Base-by-base conservation (phyloP, 2,888 invertebrate species). In the Alsophila aescularia region DNA sequence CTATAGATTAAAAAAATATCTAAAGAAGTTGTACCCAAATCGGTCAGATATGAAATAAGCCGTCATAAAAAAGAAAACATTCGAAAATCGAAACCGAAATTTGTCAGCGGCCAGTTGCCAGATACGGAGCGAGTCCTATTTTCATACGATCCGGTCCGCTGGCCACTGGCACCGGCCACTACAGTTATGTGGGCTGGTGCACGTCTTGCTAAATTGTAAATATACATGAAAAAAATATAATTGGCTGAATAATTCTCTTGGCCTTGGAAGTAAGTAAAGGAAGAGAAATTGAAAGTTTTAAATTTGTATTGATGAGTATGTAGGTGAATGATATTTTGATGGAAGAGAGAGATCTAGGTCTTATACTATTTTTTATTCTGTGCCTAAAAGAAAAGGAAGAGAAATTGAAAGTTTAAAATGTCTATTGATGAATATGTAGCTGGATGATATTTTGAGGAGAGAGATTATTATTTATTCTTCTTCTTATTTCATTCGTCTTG, bases 101-200 rank as follows among this genome's bases (percentile, higher is more conserved):
- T 48, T 55, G 58, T 55, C 57, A 44, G 21, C 57, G 62, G 51
- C 68, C 54, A 62, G 71, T 73, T 70, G 57, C 79, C 79, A 29
- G 74, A 63, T 73, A 72, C 56, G 75, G 73, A 44, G 60, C 12
- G 27, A 70, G 60, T 63, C 68, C 73, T 75, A 75, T 77, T 73
- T n/a, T 69, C 66, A 70, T 63, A 61, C 66, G 58, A 69, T 63
- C 73, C 71, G 72, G 77, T 76, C 51, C 27, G 54, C 14, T 63
- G 44, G 45, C 24, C 32, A 43, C 15, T 27, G n/a, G 32, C n/a
- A 12, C 15, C 48, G 13, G 12, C 10, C 32, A 32, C 56, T 70
- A 79, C 79, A 76, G 81, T 79, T 80, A 79, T 59, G 52, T 66
- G 43, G 54, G 56, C 52, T 52, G 52, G 42, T 58, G 56, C 55